phyloP scores from a whole-genome alignment of 2,113 vertebrate species.

The Thryonomys swinderianus region DNA sequence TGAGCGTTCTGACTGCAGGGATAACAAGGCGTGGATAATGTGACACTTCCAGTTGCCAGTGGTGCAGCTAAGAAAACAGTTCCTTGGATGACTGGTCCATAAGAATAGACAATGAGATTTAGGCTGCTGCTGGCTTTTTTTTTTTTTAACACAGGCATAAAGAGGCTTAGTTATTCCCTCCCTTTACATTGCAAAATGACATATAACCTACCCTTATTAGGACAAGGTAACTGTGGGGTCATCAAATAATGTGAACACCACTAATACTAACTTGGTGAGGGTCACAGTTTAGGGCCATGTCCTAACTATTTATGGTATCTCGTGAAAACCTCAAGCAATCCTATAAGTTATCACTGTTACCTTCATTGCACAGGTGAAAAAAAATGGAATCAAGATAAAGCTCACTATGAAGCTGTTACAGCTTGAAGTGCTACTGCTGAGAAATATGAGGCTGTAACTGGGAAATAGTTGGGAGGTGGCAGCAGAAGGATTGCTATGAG shows the following conservation, averaged over 20 bases:
- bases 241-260: neutral
- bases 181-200: neutral
- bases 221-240: conserved; percentile 13
- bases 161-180: neutral
- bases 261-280: neutral
- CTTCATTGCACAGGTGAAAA: neutral
- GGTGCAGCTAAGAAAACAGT: neutral
- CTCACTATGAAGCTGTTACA: neutral
- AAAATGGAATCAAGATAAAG: neutral
- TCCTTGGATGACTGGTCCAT: neutral
- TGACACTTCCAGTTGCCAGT: neutral
- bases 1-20: neutral
- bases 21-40: neutral
- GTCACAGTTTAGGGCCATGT: neutral
- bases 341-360: neutral
- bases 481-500: too few relatives aligned
- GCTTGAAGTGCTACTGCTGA: neutral
- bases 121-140: neutral
- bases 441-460: neutral
- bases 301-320: neutral
- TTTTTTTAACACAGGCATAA: neutral
- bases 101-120: neutral
- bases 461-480: too few relatives aligned
- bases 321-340: neutral
- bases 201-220: neutral